phyloP scores from a whole-genome alignment of 2,797 vertebrate species.

The Cephalopachus bancanus region DNA sequence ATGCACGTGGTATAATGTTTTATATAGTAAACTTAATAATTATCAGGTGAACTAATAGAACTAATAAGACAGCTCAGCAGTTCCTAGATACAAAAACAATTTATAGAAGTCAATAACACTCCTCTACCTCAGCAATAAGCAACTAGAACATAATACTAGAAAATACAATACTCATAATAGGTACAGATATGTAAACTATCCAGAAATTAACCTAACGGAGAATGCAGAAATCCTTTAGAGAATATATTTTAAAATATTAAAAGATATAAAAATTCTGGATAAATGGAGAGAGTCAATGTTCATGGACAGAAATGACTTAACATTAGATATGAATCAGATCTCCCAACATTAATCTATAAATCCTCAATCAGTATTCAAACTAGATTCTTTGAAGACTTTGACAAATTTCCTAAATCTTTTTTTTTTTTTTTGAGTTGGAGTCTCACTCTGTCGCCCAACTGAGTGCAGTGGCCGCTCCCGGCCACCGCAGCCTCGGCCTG shows the following conservation, averaged over 20 bases:
- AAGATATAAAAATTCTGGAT: not conserved
- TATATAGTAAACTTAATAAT: not conserved
- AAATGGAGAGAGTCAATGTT: not conserved
- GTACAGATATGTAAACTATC: not conserved
- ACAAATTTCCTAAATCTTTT: not conserved
- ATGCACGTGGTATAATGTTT: not conserved
- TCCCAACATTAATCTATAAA: not conserved
- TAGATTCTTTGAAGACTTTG: not conserved
- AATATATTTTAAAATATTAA: not conserved
- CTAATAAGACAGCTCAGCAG: not conserved
- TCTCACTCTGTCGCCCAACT: too few species aligned
- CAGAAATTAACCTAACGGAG: not conserved
- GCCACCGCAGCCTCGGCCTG: too few species aligned
- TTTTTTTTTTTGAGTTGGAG: too few species aligned
- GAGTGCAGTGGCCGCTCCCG: too few species aligned
- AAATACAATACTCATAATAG: not conserved
- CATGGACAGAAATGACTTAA: not conserved
- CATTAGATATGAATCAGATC: not conserved
- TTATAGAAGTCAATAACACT: not conserved
- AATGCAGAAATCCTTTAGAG: not conserved
- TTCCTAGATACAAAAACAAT: not conserved
- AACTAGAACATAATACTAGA: not conserved
- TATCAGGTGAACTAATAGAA: constrained; percentile 2
- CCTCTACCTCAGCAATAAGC: not conserved
- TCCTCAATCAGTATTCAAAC: not conserved